A percentile compares a stretch with the other conserved stretches of the same genome.
Conservation (phyloP, 2,797 vertebrate genomes). For the Lutjanus argentimaculatus region DNA sequence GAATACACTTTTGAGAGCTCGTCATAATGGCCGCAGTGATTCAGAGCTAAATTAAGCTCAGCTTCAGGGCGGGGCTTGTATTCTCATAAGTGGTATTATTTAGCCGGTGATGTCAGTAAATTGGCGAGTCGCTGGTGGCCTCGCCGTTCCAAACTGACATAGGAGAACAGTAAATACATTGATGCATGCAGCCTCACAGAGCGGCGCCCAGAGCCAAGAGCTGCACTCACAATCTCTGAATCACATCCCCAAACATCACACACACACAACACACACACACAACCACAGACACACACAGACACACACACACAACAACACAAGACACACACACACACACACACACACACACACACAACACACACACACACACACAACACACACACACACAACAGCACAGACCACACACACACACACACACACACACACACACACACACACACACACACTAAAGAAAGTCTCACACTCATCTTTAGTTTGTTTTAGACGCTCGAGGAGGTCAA, state of each 20-base stretch:
- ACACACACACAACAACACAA: too few relatives aligned
- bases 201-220: slow-evolving; percentile 17
- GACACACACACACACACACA: too few relatives aligned
- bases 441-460: too few relatives aligned
- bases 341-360: too few relatives aligned
- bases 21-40: slow-evolving; percentile 81
- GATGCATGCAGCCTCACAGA: slow-evolving; percentile 60
- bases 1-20: slow-evolving; percentile 78
- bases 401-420: too few relatives aligned
- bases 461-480: too few relatives aligned
- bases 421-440: too few relatives aligned
- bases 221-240: slow-evolving; percentile 45
- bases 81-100: slow-evolving; percentile 76
- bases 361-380: neutral
- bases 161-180: slow-evolving; percentile 73
- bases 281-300: too few relatives aligned
- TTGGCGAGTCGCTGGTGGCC: slow-evolving; percentile 68
- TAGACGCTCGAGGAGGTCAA: too few relatives aligned
- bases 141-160: slow-evolving; percentile 68
- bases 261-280: too few relatives aligned
- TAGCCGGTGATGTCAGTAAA: slow-evolving; percentile 80
- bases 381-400: too few relatives aligned
- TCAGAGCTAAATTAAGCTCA: slow-evolving; percentile 78
- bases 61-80: slow-evolving; percentile 79
- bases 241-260: slow-evolving; percentile 43